These are phyloP conservation scores for Odocoileus virginianus DNA, from an alignment of 2,113 vertebrate genomes.

Conservation along the genomic window DNA sequence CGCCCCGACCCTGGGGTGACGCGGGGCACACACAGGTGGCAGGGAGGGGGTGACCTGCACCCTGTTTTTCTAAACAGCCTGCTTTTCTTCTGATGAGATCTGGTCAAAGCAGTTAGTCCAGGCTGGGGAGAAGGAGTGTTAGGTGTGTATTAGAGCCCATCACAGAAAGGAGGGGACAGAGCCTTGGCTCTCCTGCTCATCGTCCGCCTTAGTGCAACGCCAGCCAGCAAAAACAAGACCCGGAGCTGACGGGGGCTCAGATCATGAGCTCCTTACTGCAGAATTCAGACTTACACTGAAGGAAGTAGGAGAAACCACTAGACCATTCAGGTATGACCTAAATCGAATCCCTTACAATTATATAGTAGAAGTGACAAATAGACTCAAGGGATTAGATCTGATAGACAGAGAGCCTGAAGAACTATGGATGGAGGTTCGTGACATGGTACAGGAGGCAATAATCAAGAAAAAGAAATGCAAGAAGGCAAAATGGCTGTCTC, in stretches of 20 bases:
- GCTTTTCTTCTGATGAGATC: neutral
- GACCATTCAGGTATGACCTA: neutral
- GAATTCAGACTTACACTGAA: neutral
- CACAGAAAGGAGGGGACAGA: neutral
- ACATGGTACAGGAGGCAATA: neutral
- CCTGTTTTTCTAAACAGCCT: neutral
- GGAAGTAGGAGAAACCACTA: neutral
- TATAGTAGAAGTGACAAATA: neutral
- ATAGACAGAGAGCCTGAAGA: neutral
- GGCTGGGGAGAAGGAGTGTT: neutral
- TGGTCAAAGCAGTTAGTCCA: neutral
- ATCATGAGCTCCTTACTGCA: neutral
- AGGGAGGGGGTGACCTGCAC: neutral
- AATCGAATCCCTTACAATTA: neutral
- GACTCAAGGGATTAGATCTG: neutral
- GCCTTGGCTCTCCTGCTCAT: neutral
- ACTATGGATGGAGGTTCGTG: neutral
- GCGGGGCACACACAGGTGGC: fast-evolving
- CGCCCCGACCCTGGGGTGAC: neutral
- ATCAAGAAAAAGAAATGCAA: neutral
- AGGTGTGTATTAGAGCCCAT: neutral
- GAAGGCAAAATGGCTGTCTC: neutral
- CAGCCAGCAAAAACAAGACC: neutral
- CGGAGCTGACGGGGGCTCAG: neutral
- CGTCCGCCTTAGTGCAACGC: neutral